These are phyloP conservation scores for Epizoanthus illoricatus DNA, from an alignment of 92 coral and sea anemone species.

Conservation along the genomic window DNA sequence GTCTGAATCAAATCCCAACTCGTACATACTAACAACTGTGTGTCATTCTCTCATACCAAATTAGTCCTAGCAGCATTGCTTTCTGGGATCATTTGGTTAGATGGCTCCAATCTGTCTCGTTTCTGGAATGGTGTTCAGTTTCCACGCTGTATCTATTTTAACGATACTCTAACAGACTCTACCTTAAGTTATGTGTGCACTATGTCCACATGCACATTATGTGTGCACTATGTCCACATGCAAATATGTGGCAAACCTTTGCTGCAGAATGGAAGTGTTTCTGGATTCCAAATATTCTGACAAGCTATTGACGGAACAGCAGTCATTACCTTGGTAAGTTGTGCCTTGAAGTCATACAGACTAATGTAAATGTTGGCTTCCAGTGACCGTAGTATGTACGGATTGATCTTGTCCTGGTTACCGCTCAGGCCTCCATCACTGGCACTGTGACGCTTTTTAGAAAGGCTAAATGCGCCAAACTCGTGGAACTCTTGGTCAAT, in stretches of 20 bases:
- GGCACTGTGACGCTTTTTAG: conserved; percentile 40
- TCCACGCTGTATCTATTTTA: too few relatives aligned
- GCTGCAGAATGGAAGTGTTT: not conserved
- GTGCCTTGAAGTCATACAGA: conserved; percentile 79
- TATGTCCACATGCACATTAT: too few relatives aligned
- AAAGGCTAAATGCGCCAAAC: conserved; percentile 62
- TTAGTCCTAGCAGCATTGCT: too few relatives aligned
- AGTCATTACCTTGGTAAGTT: conserved; percentile 83
- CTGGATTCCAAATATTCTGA: not conserved
- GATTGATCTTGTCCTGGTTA: conserved; percentile 56
- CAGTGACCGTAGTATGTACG: conserved; percentile 76
- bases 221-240: too few relatives aligned
- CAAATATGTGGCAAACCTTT: not conserved
- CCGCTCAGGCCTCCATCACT: conserved; percentile 36
- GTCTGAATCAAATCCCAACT: too few relatives aligned
- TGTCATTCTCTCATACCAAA: too few relatives aligned
- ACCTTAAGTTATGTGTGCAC: too few relatives aligned
- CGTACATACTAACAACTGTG: too few relatives aligned
- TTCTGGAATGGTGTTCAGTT: too few relatives aligned
- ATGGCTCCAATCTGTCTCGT: too few relatives aligned
- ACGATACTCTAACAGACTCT: too few relatives aligned
- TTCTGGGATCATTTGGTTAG: too few relatives aligned
- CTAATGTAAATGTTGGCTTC: conserved; percentile 87
- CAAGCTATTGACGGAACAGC: not conserved
- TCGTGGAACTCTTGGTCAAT: conserved; percentile 83